A percentile compares a stretch with the other conserved stretches of the same genome.
These are phyloP conservation scores for Bubo blakistoni DNA, from an alignment of 2,113 vertebrate genomes.

Conservation along the genomic window DNA sequence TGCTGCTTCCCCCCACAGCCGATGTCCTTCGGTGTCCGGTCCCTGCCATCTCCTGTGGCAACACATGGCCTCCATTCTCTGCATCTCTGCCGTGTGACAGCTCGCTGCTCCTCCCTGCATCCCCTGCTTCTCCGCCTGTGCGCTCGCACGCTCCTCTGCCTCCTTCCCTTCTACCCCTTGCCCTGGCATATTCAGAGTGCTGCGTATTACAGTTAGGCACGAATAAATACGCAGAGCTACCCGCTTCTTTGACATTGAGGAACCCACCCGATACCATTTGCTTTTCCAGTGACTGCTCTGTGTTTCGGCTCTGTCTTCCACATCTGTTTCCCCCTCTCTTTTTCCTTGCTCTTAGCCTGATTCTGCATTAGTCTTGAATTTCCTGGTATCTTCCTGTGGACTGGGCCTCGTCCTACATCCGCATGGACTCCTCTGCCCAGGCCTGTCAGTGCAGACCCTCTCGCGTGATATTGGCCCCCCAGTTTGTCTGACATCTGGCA, in stretches of 20 bases:
- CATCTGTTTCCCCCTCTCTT: not conserved
- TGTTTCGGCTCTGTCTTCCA: not conserved
- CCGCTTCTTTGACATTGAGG: not conserved
- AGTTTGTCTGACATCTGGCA: not conserved
- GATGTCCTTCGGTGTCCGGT: not conserved
- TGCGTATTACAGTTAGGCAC: too few relatives aligned
- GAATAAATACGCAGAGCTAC: not conserved
- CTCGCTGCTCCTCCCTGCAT: not conserved
- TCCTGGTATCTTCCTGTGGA: not conserved
- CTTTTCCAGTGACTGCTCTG: not conserved
- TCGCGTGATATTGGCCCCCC: not conserved
- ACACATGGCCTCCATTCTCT: not conserved
- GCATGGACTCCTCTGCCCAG: not conserved
- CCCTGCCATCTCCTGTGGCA: not conserved
- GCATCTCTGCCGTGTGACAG: not conserved
- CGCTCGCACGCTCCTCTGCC: accelerated
- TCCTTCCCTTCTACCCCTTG: not conserved
- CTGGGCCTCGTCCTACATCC: not conserved
- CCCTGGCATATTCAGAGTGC: not conserved
- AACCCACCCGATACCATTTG: not conserved
- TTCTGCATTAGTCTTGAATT: not conserved
- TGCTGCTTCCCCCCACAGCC: not conserved
- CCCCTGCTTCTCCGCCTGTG: not conserved
- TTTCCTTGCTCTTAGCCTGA: not conserved
- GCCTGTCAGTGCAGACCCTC: not conserved